These are phyloP conservation scores for Siniperca knerii DNA, from an alignment of 2,113 vertebrate species.

Conservation along the genomic window DNA sequence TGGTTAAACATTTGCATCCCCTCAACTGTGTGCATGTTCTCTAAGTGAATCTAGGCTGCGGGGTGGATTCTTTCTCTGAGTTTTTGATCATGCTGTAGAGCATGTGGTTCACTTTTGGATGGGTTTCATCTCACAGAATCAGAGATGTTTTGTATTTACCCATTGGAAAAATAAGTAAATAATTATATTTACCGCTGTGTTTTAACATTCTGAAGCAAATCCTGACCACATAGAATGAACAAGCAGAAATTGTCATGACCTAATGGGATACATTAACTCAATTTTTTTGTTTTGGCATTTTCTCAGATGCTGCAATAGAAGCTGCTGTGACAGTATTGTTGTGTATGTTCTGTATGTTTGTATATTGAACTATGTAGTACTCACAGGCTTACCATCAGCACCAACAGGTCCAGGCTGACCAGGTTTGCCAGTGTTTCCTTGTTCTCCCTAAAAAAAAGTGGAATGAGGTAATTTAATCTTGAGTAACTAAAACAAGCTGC, in stretches of 20 bases:
- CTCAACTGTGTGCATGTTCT: conserved; percentile 33
- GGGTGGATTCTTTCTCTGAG: conserved; percentile 15
- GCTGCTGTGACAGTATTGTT: conserved; percentile 30
- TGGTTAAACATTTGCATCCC: conserved; percentile 40
- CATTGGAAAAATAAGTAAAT: conserved; percentile 51
- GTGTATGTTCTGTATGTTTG: conserved; percentile 75
- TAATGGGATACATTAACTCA: conserved; percentile 37
- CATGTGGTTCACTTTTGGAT: conserved; percentile 66
- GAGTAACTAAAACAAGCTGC: background rate
- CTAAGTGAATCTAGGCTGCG: conserved; percentile 17
- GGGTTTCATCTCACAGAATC: conserved; percentile 53
- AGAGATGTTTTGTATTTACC: conserved; percentile 51
- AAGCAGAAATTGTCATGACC: conserved; percentile 38
- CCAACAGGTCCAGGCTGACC: conserved; percentile 93
- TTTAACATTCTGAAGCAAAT: conserved; percentile 35
- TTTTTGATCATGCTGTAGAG: conserved; percentile 52
- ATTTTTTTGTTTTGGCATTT: conserved; percentile 16
- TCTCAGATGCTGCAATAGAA: conserved; percentile 34
- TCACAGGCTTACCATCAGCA: conserved; percentile 99
- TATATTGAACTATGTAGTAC: conserved; percentile 95
- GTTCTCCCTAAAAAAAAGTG: conserved; percentile 86
- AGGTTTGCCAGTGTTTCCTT: conserved; percentile 86
- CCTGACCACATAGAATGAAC: conserved; percentile 48
- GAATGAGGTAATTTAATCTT: background rate
- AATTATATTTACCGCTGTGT: conserved; percentile 29